These are phyloP conservation scores for Heptranchias perlo DNA, from an alignment of 2,113 vertebrate species.

Conservation along the genomic window DNA sequence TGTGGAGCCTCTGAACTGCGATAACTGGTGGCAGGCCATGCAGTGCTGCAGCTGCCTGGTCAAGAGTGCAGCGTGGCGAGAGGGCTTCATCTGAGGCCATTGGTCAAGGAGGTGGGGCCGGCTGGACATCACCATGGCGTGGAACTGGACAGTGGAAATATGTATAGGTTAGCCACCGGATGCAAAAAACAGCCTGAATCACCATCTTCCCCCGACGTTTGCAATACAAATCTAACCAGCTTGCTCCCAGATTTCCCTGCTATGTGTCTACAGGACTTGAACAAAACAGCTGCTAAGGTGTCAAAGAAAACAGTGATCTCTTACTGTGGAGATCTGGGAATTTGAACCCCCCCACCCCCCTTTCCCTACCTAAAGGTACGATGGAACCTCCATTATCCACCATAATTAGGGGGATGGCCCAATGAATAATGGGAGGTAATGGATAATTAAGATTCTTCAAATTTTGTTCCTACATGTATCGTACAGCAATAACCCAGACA, in stretches of 20 bases:
- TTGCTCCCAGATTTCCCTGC: not conserved
- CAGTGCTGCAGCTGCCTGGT: constrained; percentile 95
- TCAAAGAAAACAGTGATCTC: not conserved
- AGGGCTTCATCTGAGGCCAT: constrained; percentile 80
- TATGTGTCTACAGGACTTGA: not conserved
- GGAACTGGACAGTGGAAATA: constrained; percentile 65
- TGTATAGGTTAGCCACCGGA: not conserved
- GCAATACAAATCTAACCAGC: not conserved
- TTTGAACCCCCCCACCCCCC: not conserved
- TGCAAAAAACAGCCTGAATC: not conserved
- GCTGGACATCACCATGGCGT: constrained; percentile 64
- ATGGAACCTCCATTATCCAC: constrained; percentile 24
- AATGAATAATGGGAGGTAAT: not conserved
- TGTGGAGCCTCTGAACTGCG: constrained; percentile 95
- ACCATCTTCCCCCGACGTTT: not conserved
- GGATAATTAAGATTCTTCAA: not conserved
- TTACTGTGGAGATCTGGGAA: constrained; percentile 8
- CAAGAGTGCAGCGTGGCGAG: constrained; percentile 80
- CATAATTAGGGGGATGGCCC: not conserved
- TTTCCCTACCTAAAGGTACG: not conserved
- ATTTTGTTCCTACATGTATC: too few relatives aligned
- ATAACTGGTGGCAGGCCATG: constrained; percentile 96
- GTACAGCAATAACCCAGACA: not conserved
- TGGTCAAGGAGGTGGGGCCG: constrained; percentile 63
- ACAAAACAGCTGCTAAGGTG: not conserved